Conservation (phyloP, 2,888 invertebrate genomes). For the Tolmerus cingulatus region DNA sequence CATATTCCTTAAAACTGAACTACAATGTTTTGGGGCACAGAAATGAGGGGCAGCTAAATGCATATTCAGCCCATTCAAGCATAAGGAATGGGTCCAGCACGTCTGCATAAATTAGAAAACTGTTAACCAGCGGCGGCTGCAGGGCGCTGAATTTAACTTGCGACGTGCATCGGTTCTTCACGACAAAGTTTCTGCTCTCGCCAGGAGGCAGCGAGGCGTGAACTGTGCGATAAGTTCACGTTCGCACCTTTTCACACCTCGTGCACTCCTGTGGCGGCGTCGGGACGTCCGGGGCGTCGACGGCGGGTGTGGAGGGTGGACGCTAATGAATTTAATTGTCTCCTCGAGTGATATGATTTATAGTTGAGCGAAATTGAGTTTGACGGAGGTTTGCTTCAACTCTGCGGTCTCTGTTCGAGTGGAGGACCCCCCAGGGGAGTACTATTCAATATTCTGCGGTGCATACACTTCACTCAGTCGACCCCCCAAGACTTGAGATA, state of each 20-base stretch:
- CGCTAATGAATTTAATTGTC: conserved; percentile 20
- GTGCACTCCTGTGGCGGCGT: neutral
- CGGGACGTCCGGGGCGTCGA: neutral
- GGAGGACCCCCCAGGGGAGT: neutral
- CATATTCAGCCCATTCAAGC: neutral
- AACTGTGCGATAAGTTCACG: neutral
- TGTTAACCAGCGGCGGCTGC: neutral
- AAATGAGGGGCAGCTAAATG: neutral
- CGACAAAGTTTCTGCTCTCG: neutral
- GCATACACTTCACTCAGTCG: neutral
- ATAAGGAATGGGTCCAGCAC: neutral
- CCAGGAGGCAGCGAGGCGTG: neutral
- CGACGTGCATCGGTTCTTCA: neutral
- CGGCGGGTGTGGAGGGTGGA: neutral
- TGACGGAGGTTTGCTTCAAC: neutral
- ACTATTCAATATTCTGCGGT: conserved; percentile 34
- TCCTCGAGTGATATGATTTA: conserved; percentile 29
- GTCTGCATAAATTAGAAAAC: neutral
- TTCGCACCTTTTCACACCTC: neutral
- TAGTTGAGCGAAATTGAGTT: conserved; percentile 27
- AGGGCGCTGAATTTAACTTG: neutral
- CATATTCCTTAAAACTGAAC: neutral
- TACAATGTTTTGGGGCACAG: neutral
- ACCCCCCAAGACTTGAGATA: neutral
- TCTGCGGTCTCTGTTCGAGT: neutral